These are phyloP conservation scores for Lonchura striata DNA, from an alignment of 2,113 vertebrate genomes.

Conservation along the genomic window DNA sequence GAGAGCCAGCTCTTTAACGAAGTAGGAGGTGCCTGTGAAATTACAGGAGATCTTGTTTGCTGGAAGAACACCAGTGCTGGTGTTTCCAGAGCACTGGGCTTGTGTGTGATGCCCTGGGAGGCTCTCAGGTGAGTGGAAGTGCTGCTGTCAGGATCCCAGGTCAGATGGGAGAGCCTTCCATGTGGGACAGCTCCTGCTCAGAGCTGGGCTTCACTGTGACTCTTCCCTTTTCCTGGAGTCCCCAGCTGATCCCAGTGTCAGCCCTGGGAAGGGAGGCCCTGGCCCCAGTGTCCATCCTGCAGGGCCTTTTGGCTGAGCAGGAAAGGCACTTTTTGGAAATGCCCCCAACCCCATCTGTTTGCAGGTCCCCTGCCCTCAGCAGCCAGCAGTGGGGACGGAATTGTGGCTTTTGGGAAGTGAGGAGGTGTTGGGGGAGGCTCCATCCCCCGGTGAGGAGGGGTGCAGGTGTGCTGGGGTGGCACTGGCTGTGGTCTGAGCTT, in stretches of 20 bases:
- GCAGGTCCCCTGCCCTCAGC: too few relatives aligned
- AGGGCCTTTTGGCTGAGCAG: too few relatives aligned
- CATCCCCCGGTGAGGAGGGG: neutral
- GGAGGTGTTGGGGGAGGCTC: neutral
- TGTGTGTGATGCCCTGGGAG: neutral
- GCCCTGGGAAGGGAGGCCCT: neutral
- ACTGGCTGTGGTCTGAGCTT: neutral
- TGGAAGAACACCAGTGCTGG: neutral
- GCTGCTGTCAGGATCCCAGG: neutral
- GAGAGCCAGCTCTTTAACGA: neutral
- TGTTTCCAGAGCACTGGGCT: neutral
- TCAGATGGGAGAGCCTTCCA: neutral
- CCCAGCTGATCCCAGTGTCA: neutral
- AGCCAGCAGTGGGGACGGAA: rapidly evolving
- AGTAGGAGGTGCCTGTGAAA: neutral
- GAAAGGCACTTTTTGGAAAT: neutral
- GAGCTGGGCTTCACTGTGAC: neutral
- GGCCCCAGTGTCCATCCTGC: rapidly evolving
- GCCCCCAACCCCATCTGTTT: neutral
- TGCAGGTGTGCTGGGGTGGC: neutral
- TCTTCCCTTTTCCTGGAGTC: neutral
- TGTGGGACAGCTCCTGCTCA: neutral
- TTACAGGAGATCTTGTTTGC: neutral
- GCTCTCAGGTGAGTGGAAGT: neutral
- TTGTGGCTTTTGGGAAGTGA: neutral